These are phyloP conservation scores for Grantiella picta DNA, from an alignment of 2,113 vertebrate genomes.

Conservation along the genomic window DNA sequence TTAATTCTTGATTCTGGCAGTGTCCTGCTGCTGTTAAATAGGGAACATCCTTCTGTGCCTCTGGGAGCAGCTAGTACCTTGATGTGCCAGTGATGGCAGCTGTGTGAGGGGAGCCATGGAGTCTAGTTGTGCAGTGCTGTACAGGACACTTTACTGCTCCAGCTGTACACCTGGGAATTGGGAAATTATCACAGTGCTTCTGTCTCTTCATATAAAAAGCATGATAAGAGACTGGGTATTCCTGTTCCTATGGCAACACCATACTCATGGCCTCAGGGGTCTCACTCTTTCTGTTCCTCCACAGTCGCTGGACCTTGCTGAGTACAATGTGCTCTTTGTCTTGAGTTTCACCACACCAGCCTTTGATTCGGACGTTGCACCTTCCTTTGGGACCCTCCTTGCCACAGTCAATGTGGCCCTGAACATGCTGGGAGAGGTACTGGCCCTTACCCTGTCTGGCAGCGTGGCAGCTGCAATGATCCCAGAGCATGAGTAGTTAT, in stretches of 20 bases:
- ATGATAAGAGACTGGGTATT: background rate
- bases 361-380: constrained; percentile 91
- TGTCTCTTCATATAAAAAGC: background rate
- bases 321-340: constrained; percentile 90
- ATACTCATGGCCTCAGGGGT: background rate
- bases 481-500: background rate
- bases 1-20: background rate
- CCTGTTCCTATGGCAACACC: background rate
- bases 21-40: background rate
- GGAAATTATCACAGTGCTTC: background rate
- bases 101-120: background rate
- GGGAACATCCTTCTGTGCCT: background rate
- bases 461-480: background rate
- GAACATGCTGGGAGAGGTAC: constrained; percentile 93
- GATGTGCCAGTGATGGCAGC: background rate
- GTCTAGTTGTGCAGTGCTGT: background rate
- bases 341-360: constrained; percentile 93
- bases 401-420: constrained; percentile 93
- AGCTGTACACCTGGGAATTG: background rate
- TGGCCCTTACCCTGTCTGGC: background rate
- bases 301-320: constrained; percentile 92
- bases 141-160: background rate
- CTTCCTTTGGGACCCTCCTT: constrained; percentile 95
- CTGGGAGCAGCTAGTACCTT: background rate
- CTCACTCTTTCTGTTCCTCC: background rate